Evolutionary conservation across 2,113 vertebrate genomes (phyloP), one percentile per base, ranked within the genome.

Genomic region (Istiophorus platypterus): DNA sequence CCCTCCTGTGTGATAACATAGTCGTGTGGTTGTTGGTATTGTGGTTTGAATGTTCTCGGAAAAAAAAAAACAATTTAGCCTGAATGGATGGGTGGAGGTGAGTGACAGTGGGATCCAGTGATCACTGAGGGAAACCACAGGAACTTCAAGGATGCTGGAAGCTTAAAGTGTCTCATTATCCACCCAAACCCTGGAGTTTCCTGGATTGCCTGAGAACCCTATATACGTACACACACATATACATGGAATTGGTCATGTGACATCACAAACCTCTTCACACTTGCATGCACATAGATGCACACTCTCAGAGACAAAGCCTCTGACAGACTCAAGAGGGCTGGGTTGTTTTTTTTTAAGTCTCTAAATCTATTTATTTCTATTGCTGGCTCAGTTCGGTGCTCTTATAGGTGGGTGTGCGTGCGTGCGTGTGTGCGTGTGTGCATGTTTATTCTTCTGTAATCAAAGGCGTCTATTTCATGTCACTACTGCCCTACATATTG

Each of bases 241-340:
- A 57, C n/a, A n/a, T n/a, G n/a, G 24, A 65, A 49, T 15, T n/a
- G 42, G 49, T 77, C 70, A 84, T 80, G 73, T 76, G 74, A 84
- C 81, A 68, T 57, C 56, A 77, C 76, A 82, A 82, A 75, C 59
- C 4, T 67, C 45, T 59, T 37, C 63, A 62, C 67, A 56, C 51
- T 12, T 4, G 22, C 22, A 54, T 54, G 4, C 73, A 56, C 42
- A 59, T 10, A 37, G 62, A 66, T 41, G 29, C 71, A 69, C 17
- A 56, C 37, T 56, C 39, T 64, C 52, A 63, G 51, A 59, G 65
- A 83, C 26, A 49, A 82, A 79, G 29, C 72, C 84, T 90, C 87
- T 87, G 72, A 85, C 89, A 81, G 74, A 75, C 87, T 86, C 87
- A 47, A 37, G 89, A 90, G 91, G 82, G 39, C 81, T 83, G 59